Evolutionary conservation across 2,113 vertebrate genomes (phyloP).

Genomic region (Dermatemys mawii): DNA sequence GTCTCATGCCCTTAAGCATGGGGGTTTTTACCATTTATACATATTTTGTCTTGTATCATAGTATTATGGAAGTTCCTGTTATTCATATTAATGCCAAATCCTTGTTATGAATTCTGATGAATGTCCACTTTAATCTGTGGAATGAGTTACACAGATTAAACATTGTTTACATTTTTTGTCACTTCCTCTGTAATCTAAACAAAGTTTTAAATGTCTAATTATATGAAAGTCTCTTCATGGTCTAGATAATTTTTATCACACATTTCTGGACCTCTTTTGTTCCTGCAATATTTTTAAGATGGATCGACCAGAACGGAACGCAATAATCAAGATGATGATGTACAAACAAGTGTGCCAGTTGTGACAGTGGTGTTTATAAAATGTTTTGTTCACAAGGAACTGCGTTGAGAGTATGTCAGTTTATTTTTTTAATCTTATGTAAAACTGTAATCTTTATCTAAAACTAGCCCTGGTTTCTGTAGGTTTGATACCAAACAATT

Average conservation of each 20-base stretch:
- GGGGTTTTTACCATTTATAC: not conserved
- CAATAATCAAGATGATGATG: not conserved
- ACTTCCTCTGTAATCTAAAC: not conserved
- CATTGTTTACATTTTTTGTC: not conserved
- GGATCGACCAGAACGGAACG: not conserved
- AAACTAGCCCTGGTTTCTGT: not conserved
- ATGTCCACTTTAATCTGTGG: not conserved
- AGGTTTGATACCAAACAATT: not conserved
- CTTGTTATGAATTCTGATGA: not conserved
- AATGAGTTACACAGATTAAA: not conserved
- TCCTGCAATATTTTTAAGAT: not conserved
- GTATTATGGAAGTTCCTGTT: not conserved
- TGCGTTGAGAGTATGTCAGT: not conserved
- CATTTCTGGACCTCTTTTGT: not conserved
- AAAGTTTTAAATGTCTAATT: not conserved
- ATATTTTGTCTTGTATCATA: not conserved
- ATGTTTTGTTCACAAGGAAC: not conserved
- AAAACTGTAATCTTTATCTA: not conserved
- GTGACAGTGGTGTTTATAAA: not conserved
- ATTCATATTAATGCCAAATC: not conserved
- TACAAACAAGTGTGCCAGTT: not conserved
- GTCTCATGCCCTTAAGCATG: not conserved
- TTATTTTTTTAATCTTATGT: not conserved
- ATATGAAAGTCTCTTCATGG: accelerated
- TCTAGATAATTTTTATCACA: accelerated